Evolutionary conservation across 2,888 invertebrate species (phyloP).

Genomic region (Drosophila koepferae): DNA sequence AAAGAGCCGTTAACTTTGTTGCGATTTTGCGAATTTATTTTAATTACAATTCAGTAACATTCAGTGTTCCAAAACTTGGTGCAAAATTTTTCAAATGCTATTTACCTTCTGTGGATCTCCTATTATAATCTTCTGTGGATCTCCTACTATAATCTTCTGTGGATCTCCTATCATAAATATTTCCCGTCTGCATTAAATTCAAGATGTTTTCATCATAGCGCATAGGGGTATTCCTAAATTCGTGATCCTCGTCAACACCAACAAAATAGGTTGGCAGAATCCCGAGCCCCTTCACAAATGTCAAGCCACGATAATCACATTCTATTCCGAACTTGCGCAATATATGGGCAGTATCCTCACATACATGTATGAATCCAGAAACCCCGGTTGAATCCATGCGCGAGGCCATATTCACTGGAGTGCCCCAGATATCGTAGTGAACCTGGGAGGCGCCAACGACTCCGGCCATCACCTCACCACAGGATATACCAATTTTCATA

Average conservation of each 20-base stretch:
- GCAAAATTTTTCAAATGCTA: too few species aligned
- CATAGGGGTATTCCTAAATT: conserved; percentile 53
- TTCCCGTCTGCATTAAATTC: background rate
- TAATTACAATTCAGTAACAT: too few species aligned
- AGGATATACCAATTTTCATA: conserved; percentile 90
- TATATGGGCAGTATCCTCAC: conserved; percentile 89
- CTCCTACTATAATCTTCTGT: background rate
- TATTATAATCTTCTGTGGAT: background rate
- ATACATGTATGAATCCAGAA: conserved; percentile 91
- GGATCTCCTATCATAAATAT: background rate
- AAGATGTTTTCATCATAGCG: background rate
- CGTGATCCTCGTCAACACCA: conserved; percentile 87
- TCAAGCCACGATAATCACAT: conserved; percentile 89
- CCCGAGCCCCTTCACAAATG: conserved; percentile 89
- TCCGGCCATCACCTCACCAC: conserved; percentile 96
- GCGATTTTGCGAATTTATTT: too few species aligned
- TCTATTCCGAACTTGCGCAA: conserved; percentile 88
- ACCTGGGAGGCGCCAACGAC: conserved; percentile 97
- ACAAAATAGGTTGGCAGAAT: conserved; percentile 91
- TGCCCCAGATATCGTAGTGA: conserved; percentile 98
- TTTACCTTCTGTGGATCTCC: too few species aligned
- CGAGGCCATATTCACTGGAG: conserved; percentile 98
- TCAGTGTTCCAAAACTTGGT: too few species aligned
- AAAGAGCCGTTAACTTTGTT: too few species aligned
- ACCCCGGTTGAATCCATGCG: conserved; percentile 97